phyloP scores from a whole-genome alignment of 2,888 invertebrate genomes.

The Andrena flavipes region DNA sequence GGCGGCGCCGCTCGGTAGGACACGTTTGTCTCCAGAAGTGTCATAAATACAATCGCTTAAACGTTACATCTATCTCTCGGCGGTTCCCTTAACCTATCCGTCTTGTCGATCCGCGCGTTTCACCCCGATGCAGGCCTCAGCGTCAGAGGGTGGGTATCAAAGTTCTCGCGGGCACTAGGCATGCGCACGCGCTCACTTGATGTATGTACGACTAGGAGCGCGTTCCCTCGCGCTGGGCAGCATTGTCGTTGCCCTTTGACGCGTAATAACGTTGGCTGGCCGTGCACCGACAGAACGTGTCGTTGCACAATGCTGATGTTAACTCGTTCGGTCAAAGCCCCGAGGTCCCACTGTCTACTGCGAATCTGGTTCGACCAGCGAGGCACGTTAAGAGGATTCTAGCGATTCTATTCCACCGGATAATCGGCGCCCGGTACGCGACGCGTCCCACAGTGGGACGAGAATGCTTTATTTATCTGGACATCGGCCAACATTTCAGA shows the following conservation, averaged over 20 bases:
- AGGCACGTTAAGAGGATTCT: conserved; percentile 18
- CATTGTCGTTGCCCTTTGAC: conserved; percentile 60
- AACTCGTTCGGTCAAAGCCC: conserved; percentile 34
- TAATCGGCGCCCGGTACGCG: neutral
- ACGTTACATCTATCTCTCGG: conserved; percentile 40
- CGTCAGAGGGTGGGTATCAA: conserved; percentile 37
- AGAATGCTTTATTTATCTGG: too few relatives aligned
- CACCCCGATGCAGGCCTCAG: conserved; percentile 15
- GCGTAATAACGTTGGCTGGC: conserved; percentile 56
- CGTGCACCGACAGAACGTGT: conserved; percentile 41
- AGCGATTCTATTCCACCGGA: conserved; percentile 6
- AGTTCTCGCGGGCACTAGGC: conserved; percentile 39
- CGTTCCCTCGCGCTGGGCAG: conserved; percentile 38
- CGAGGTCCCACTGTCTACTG: neutral
- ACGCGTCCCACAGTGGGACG: too few relatives aligned
- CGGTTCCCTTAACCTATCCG: conserved; percentile 43
- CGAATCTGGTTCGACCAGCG: conserved; percentile 12
- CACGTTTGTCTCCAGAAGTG: conserved; percentile 42
- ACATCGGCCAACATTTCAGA: too few relatives aligned
- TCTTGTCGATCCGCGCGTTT: conserved; percentile 52
- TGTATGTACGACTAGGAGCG: conserved; percentile 55
- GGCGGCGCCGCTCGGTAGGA: neutral
- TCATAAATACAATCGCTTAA: conserved; percentile 63
- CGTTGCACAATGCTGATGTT: conserved; percentile 31
- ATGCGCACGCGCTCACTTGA: conserved; percentile 40